Base-by-base conservation (phyloP, 2,797 vertebrate genomes). In the Bovichtus variegatus region DNA sequence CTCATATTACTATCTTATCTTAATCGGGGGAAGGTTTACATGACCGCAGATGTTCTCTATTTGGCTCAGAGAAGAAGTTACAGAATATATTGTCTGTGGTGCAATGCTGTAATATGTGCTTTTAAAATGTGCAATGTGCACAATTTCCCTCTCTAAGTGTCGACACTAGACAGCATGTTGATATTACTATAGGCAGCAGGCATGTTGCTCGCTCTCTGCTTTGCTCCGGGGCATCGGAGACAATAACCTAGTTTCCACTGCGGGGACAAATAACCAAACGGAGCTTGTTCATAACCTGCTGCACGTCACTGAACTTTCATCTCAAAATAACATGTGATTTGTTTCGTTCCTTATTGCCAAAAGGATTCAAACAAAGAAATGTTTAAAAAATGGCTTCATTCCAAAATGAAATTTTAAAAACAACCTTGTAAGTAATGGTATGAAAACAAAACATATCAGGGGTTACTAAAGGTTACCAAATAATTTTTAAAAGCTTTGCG, bases 201-300 rank as follows among this genome's bases (percentile, higher is more conserved):
- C 93, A 91, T 90, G 90, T 84, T 89, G 88, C 81, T 87, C 76
- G 19, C 86, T 81, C 80, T 71, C 85, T 74, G 78, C 86, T 75
- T 66, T 50, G 90, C 90, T 84, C 74, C 79, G 6, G 91, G 93
- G 82, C 81, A 82, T 89, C 85, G 34, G 62, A 84, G 87, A 90
- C 84, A 91, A 88, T 91, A 92, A 93, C 91, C 93, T 78, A 90
- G 78, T 90, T 93, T 94, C 83, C 82, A 85, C 77, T 80, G 85
- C 85, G 40, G 78, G 87, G 77, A 77, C 62, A 23, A 65, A 65
- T 6, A 73, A 49, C 65, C 80, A 67, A 76, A 75, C 78, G 27
- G 68, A 82, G 75, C 82, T 58, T 23, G 63, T 70, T 86, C 81
- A 59, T 78, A 84, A 91, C 79, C 80, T 72, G 27, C 71, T 54